Conservation (phyloP, 1,140 invertebrate species). For the Calephelis nemesis region DNA sequence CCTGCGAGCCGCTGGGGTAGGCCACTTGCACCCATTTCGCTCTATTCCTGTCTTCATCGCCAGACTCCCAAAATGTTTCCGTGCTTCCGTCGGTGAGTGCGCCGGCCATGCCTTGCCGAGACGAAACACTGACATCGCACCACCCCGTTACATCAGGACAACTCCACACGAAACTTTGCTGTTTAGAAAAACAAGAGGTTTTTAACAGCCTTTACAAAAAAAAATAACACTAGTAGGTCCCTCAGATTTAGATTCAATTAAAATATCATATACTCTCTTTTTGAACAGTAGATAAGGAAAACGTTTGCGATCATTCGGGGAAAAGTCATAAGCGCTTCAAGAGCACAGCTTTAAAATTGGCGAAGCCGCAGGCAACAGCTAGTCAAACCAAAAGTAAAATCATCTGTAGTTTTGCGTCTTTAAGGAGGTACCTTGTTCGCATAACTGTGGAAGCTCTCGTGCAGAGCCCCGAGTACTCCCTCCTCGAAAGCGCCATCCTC, state of each 20-base stretch:
- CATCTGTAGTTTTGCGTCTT: not conserved
- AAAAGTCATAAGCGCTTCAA: too few species aligned
- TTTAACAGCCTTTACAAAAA: not conserved
- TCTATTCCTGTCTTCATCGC: constrained; percentile 96
- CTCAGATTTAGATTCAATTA: too few species aligned
- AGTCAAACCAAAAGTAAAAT: too few species aligned
- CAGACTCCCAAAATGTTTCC: constrained; percentile 99
- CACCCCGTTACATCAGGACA: constrained; percentile 82
- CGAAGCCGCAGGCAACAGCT: too few species aligned
- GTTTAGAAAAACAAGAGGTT: constrained; percentile 11
- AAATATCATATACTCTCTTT: too few species aligned
- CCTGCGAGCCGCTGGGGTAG: constrained; percentile 71
- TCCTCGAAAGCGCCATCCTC: constrained; percentile 86
- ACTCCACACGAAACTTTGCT: constrained; percentile 57
- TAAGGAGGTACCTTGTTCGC: constrained; percentile 41
- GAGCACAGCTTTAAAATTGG: too few species aligned
- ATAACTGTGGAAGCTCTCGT: constrained; percentile 61
- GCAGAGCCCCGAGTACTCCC: constrained; percentile 78
- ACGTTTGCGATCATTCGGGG: too few species aligned
- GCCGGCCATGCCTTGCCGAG: constrained; percentile 94
- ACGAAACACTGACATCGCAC: constrained; percentile 93
- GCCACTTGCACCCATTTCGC: constrained; percentile 84
- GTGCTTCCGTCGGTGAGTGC: constrained; percentile 96
- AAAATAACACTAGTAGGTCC: not conserved
- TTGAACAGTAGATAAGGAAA: too few species aligned